phyloP scores from a whole-genome alignment of 1,140 invertebrate genomes.

The Musca vetustissima region DNA sequence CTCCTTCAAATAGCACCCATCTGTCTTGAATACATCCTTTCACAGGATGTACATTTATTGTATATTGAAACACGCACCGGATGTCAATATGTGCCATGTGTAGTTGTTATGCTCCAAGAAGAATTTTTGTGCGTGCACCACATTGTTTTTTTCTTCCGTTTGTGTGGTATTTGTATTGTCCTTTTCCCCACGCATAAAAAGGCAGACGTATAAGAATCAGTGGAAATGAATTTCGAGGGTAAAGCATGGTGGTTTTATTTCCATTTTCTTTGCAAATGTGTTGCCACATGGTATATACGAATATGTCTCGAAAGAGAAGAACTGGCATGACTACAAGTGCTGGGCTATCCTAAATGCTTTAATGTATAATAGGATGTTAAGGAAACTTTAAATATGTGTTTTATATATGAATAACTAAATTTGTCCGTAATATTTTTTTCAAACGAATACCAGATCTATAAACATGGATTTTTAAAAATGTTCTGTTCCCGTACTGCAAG shows the following conservation, averaged over 20 bases:
- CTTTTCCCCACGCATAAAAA: not conserved
- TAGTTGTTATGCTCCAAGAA: not conserved
- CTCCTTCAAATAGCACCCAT: conserved; percentile 7
- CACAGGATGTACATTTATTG: too few relatives aligned
- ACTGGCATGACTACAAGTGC: too few relatives aligned
- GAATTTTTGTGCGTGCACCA: not conserved
- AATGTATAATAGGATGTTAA: too few relatives aligned
- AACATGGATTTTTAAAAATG: too few relatives aligned
- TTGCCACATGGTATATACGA: conserved; percentile 54
- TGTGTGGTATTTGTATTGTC: not conserved
- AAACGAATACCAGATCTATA: too few relatives aligned
- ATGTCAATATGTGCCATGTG: conserved; percentile 21
- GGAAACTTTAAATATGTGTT: too few relatives aligned
- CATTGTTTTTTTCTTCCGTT: not conserved
- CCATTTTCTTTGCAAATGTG: conserved; percentile 32
- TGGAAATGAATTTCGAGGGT: conserved; percentile 31
- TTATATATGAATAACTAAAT: too few relatives aligned
- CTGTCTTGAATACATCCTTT: conserved; percentile 8
- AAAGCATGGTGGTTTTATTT: conserved; percentile 18
- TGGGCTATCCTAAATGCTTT: too few relatives aligned
- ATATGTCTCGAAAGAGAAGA: conserved; percentile 16
- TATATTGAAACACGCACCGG: conserved; percentile 13
- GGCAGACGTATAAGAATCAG: not conserved
- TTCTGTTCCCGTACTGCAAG: too few relatives aligned
- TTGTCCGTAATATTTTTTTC: too few relatives aligned